Percentiles rank a stretch among this genome's conserved stretches.
phyloP scores from a whole-genome alignment of 1,140 invertebrate genomes.

The Nephila pilipes region DNA sequence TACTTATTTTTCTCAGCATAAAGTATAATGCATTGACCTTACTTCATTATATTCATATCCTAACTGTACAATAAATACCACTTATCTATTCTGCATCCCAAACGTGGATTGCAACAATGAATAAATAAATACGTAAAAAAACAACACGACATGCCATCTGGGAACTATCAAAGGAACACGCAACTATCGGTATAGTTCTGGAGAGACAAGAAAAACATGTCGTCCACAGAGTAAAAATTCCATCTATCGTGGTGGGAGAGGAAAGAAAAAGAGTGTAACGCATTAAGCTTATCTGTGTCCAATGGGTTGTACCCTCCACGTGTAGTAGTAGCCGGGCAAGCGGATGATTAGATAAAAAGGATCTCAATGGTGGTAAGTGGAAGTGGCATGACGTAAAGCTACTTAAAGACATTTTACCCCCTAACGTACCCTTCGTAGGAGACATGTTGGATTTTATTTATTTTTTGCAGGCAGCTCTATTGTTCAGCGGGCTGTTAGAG shows the following conservation, averaged over 20 bases:
- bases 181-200: background rate
- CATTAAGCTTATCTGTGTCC: constrained; percentile 57
- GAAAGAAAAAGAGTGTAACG: constrained; percentile 35
- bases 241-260: background rate
- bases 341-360: constrained; percentile 47
- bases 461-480: background rate
- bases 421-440: constrained; percentile 15
- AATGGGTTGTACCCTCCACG: constrained; percentile 33
- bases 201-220: background rate
- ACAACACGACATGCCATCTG: background rate
- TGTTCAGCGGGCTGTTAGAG: background rate
- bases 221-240: background rate
- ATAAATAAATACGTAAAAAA: background rate
- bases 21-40: no score
- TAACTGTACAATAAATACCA: no score
- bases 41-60: no score
- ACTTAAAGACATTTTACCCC: constrained; percentile 43
- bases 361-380: constrained; percentile 6
- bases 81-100: background rate
- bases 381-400: background rate
- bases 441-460: background rate
- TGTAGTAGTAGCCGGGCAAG: constrained; percentile 18
- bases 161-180: background rate
- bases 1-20: no score
- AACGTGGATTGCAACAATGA: background rate